Base-by-base conservation (phyloP, 2,888 invertebrate genomes). In the Drosophila borborema region DNA sequence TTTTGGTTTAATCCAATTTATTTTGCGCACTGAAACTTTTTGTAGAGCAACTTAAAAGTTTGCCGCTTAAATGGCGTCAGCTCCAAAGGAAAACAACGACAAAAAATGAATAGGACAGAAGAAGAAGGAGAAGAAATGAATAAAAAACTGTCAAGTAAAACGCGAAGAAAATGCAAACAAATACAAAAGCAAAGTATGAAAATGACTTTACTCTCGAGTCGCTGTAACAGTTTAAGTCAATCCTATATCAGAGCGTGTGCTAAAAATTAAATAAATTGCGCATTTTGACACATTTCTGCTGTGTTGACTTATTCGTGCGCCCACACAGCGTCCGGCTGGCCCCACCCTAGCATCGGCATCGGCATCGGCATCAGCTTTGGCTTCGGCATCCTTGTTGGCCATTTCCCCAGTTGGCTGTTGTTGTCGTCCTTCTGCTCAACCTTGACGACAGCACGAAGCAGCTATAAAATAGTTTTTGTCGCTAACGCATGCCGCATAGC, bases 211-310 rank as follows among this genome's bases (percentile, higher is more conserved):
- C 82, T 69, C 67, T 43, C 10, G 55, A 46, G 36, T 67, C 49
- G 67, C 45, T 66, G 62, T 45, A 79, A 62, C 63, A 68, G 70
- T 61, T 78, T 78, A 75, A 78, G 70, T 70, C 76, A 59, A 73
- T 79, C 74, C 76, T 74, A 68, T 66, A 77, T 80, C 76, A 79
- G 76, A 74, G 79, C 74, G 70, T 76, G 76, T 83, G 80, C 73
- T 80, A 85, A 90, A 90, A 91, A 91, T 91, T 91, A 91, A 90
- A 91, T 91, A 91, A 91, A 91, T 91, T 89, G 91, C 85, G 81
- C 91, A 82, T 91, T 91, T 88, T 91, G 91, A 91, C 91, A 91
- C 90, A 91, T 91, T 91, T 83, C 86, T 58, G 90, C 84, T 78
- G 86, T 88, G 91, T 90, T 88, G 88, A 88, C 91, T 90, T 90